These are phyloP conservation scores for Sprattus sprattus DNA, from an alignment of 2,113 vertebrate genomes.

Conservation along the genomic window DNA sequence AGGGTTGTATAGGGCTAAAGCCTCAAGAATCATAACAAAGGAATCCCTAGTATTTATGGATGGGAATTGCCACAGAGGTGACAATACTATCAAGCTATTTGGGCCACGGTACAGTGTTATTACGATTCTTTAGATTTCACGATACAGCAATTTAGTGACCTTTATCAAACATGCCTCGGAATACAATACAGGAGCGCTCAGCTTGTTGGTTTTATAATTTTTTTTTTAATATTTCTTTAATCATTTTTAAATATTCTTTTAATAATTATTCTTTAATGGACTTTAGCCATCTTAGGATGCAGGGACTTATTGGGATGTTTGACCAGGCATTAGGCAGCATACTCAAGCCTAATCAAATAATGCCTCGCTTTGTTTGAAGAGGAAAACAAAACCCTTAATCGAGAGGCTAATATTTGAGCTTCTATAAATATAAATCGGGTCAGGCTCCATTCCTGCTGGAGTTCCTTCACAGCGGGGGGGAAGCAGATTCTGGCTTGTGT, in stretches of 20 bases:
- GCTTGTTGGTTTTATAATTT: too few relatives aligned
- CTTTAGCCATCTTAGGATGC: neutral
- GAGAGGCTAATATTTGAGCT: slow-evolving; percentile 6
- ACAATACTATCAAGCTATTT: too few relatives aligned
- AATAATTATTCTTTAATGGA: neutral
- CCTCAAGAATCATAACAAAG: neutral
- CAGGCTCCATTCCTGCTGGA: neutral
- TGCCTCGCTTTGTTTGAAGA: neutral
- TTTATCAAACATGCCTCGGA: neutral
- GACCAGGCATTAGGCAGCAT: slow-evolving; percentile 7
- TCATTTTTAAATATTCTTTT: neutral
- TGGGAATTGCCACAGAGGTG: too few relatives aligned
- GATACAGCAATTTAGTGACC: neutral
- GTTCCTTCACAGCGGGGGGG: neutral
- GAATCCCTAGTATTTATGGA: neutral
- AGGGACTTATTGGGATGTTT: neutral
- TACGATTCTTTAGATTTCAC: too few relatives aligned
- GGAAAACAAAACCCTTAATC: slow-evolving; percentile 12
- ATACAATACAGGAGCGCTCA: neutral
- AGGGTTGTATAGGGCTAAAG: neutral
- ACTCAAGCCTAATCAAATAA: neutral
- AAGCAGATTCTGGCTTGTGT: neutral
- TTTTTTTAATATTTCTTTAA: too few relatives aligned
- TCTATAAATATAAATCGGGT: slow-evolving; percentile 6
- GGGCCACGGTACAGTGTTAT: too few relatives aligned